Conservation (phyloP, 2,113 vertebrate genomes). For the Sisor rabdophorus region DNA sequence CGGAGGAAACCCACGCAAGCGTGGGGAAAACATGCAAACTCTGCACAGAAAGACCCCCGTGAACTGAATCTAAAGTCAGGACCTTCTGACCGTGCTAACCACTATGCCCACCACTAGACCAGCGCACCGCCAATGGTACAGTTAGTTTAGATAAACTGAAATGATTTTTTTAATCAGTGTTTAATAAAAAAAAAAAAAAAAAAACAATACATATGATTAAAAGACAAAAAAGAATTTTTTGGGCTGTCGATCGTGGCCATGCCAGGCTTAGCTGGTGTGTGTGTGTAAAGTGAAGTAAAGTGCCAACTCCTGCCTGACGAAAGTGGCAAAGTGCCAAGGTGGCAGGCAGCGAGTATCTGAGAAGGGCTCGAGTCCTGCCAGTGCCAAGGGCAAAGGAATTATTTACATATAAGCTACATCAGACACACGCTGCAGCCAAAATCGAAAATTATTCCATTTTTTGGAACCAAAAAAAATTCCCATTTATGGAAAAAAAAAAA, state of each 20-base stretch:
- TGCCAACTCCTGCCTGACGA: slow-evolving; percentile 59
- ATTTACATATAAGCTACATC: slow-evolving; percentile 58
- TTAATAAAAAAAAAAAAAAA: too few relatives aligned
- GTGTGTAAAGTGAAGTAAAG: slow-evolving; percentile 57
- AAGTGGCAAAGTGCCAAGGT: slow-evolving; percentile 53
- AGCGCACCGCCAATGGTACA: too few relatives aligned
- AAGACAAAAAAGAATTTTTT: slow-evolving; percentile 24
- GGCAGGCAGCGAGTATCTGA: slow-evolving; percentile 59
- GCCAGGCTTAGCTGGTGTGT: slow-evolving; percentile 37
- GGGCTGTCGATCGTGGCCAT: slow-evolving; percentile 21
- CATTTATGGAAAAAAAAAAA: slow-evolving; percentile 68
- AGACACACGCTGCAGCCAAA: slow-evolving; percentile 54
- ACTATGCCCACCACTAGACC: too few relatives aligned
- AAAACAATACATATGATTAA: not conserved
- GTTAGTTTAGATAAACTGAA: too few relatives aligned
- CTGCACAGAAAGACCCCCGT: too few relatives aligned
- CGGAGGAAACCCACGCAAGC: too few relatives aligned
- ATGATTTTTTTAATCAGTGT: not conserved
- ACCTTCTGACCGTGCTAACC: too few relatives aligned
- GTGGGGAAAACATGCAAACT: too few relatives aligned
- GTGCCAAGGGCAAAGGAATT: slow-evolving; percentile 63
- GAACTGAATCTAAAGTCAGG: too few relatives aligned
- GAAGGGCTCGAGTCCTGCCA: slow-evolving; percentile 66
- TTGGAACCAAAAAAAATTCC: too few relatives aligned
- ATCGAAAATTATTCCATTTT: slow-evolving; percentile 64